Evolutionary conservation across 1,140 invertebrate genomes (phyloP).

Genomic region (Ceratina australensis): DNA sequence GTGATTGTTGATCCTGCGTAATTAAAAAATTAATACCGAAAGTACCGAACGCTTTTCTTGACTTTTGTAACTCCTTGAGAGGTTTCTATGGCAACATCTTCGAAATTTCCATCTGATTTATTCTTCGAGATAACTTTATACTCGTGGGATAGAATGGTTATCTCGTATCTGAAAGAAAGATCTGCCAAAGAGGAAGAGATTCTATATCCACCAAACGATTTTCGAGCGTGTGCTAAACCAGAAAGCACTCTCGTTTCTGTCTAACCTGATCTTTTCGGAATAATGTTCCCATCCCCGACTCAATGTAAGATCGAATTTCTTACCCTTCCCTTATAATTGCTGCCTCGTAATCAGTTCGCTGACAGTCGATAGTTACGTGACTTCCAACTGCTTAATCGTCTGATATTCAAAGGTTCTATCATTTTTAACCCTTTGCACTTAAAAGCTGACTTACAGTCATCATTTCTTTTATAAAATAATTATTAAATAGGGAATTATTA

Average conservation of each 20-base stretch:
- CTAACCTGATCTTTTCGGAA: slow-evolving; percentile 1
- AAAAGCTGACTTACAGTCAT: too few species aligned
- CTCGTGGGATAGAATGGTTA: not conserved
- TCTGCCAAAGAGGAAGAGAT: not conserved
- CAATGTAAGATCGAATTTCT: slow-evolving; percentile 9
- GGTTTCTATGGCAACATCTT: not conserved
- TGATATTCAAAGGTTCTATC: not conserved
- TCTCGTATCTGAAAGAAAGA: not conserved
- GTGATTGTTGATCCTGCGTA: too few species aligned
- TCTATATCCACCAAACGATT: not conserved
- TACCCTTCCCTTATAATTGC: not conserved
- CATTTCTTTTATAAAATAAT: too few species aligned
- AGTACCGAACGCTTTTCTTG: too few species aligned
- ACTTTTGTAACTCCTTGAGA: not conserved
- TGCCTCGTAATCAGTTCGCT: not conserved
- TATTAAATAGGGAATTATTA: too few species aligned
- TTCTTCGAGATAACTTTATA: not conserved
- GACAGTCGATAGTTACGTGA: slow-evolving; percentile 10
- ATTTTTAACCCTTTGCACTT: too few species aligned
- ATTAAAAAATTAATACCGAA: too few species aligned
- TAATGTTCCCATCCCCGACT: slow-evolving; percentile 3
- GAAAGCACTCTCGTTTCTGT: slow-evolving; percentile 1
- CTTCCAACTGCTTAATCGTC: not conserved
- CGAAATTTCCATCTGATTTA: slow-evolving; percentile 1
- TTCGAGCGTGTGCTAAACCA: not conserved